Base-by-base conservation (phyloP, 2,113 vertebrate genomes). In the Macquaria ambigua region DNA sequence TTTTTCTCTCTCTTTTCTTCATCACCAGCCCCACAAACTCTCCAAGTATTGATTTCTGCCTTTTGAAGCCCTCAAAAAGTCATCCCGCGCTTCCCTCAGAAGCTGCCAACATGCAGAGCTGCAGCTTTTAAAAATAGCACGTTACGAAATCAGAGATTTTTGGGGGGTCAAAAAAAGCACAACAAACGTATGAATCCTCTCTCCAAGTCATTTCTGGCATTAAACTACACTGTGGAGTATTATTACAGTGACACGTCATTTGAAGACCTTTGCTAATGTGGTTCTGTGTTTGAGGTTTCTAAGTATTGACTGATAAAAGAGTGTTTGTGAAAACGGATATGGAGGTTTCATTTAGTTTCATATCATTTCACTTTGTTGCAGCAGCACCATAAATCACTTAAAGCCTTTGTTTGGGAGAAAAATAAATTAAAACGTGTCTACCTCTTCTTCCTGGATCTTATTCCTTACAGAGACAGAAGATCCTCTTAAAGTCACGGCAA, bases 91-190 rank as follows among this genome's bases (percentile, higher is more conserved):
- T 72, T 28, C 23, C 34, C 10, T 73, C 69, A 63, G 50, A 77
- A 53, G 77, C 67, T 39, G 41, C 67, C 77, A 39, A 39, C 63
- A 23, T 3, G 56, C 68, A 66, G 70, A 37, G 66, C 55, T 8
- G 18, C 70, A 21, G 59, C 48, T n/a, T 58, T 50, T 53, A 79
- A 58, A 78, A 78, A 85, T 10, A 59, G 25, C 23, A 25, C 28
- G 23, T 66, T 8, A 71, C 14, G 12, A 76, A 39, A 4, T 39
- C 58, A 7, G 20, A 69, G 66, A 18, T 62, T 15, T 23, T 58
- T 58, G 0, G 10, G 59, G 12, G 55, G 39, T 39, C 21, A 31
- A 28, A 41, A 41, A 56, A 48, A 39, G 10, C 41, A 31, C 1
- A 61, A 50, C 21, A 34, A 21, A 1, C 21, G 5, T 2, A 31